phyloP scores from a whole-genome alignment of 2,113 vertebrate species.

The Tachuris rubrigastra region DNA sequence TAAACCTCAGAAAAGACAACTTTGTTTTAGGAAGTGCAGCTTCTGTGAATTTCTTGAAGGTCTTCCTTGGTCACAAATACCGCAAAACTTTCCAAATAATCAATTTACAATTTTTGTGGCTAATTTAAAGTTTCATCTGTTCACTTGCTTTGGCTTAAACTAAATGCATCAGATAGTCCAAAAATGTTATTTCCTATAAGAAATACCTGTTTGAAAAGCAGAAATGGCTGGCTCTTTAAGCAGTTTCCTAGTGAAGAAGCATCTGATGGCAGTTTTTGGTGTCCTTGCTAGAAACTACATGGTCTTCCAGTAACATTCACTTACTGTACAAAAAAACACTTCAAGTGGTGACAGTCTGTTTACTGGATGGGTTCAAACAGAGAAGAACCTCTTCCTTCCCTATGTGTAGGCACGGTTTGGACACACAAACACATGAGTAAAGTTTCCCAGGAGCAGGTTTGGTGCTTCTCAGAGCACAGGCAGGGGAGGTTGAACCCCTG shows the following conservation, averaged over 20 bases:
- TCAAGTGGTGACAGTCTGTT: not conserved
- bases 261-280: not conserved
- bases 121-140: not conserved
- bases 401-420: fast-evolving
- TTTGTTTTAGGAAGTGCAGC: not conserved
- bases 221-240: not conserved
- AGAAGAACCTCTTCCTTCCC: not conserved
- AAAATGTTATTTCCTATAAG: not conserved
- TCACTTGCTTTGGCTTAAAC: not conserved
- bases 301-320: not conserved
- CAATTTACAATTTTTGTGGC: not conserved
- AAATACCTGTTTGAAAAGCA: not conserved
- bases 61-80: not conserved
- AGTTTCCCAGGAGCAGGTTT: not conserved
- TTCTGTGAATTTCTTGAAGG: not conserved
- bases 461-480: not conserved
- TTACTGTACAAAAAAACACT: not conserved
- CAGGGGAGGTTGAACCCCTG: not conserved
- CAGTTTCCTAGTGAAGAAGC: not conserved
- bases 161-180: not conserved
- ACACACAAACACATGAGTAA: not conserved
- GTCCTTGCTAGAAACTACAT: not conserved
- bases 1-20: not conserved
- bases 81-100: not conserved
- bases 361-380: not conserved